Evolutionary conservation across 1,140 invertebrate genomes (phyloP), one percentile per base, ranked within the genome.

Genomic region (Diuraphis noxia): DNA sequence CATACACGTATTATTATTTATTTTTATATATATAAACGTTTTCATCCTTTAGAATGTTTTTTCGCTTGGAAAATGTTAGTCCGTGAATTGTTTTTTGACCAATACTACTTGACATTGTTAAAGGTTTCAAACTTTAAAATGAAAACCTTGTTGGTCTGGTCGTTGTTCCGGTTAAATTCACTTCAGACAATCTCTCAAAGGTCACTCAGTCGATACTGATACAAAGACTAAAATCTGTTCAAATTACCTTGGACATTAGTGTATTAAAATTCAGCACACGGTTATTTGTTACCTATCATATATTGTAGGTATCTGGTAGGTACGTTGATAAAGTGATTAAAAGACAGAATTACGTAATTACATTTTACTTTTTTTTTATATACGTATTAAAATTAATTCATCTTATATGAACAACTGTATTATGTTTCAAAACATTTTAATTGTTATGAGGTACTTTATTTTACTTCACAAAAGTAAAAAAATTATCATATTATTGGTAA

Each of bases 91-190:
- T 46, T 34, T 86, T 86, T 49, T 86, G n/a, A 85, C 43, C 84
- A 49, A 34, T 86, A 36, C 19, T 49, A 85, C 30, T 85, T n/a
- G 82, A 34, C 41, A n/a, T 40, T 19, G 84, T 23, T 49, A 84
- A 49, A 86, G 41, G 84, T 49, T 86, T 49, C 21, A 86, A 49
- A 86, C 46, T 49, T 86, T 49, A 84, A 86, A 86, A 86, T 86
- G 84, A 86, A 86, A 86, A 86, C n/a, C 43, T n/a, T 86, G 21
- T 52, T 52, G 85, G 21, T 36, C 43, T 43, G 10, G 19, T 9
- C 21, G 23, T 25, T 21, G n/a, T 52, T 86, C 43, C 85, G 46
- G n/a, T 52, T 7, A 36, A 36, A 86, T 36, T 38, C 43, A 38
- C 85, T 86, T 38, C 9, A 52, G 21, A 38, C 46, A 23, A 38